Evolutionary conservation across 2,888 invertebrate species (phyloP).

Genomic region (Parnassius mnemosyne): DNA sequence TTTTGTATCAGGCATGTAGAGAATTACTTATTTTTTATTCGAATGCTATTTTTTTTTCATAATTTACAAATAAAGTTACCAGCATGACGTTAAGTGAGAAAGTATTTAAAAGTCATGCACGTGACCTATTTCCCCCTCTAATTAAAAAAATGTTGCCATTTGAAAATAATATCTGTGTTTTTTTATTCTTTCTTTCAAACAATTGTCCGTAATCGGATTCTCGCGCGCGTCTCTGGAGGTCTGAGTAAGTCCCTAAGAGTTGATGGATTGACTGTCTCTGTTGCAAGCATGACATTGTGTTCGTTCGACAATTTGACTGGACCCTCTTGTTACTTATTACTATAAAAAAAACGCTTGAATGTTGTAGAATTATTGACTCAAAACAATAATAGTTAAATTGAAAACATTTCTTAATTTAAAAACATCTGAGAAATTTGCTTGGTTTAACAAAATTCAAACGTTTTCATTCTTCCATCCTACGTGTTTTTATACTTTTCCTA

Average conservation of each 20-base stretch:
- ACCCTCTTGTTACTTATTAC: constrained; percentile 19
- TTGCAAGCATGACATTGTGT: constrained; percentile 46
- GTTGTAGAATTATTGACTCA: neutral
- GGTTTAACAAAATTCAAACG: constrained; percentile 6
- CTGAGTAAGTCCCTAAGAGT: constrained; percentile 67
- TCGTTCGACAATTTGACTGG: constrained; percentile 26
- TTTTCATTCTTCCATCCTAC: constrained; percentile 10
- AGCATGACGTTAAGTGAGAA: constrained; percentile 37
- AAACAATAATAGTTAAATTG: too few relatives aligned
- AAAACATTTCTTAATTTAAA: too few relatives aligned
- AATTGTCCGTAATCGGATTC: constrained; percentile 77
- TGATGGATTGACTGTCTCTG: constrained; percentile 36
- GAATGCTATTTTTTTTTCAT: constrained; percentile 35
- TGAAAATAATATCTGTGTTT: constrained; percentile 72
- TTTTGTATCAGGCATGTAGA: constrained; percentile 43
- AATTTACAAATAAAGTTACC: constrained; percentile 16
- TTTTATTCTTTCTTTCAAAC: constrained; percentile 57
- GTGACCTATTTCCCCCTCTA: constrained; percentile 33
- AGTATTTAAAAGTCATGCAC: constrained; percentile 44
- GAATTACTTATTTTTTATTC: constrained; percentile 31
- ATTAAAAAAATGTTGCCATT: constrained; percentile 31
- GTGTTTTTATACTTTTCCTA: constrained; percentile 10
- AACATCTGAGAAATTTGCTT: too few relatives aligned
- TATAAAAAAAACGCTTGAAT: constrained; percentile 15
- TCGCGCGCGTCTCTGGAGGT: constrained; percentile 76